Evolutionary conservation across 2,888 invertebrate species (phyloP).

Genomic region (Salpingus planirostris): DNA sequence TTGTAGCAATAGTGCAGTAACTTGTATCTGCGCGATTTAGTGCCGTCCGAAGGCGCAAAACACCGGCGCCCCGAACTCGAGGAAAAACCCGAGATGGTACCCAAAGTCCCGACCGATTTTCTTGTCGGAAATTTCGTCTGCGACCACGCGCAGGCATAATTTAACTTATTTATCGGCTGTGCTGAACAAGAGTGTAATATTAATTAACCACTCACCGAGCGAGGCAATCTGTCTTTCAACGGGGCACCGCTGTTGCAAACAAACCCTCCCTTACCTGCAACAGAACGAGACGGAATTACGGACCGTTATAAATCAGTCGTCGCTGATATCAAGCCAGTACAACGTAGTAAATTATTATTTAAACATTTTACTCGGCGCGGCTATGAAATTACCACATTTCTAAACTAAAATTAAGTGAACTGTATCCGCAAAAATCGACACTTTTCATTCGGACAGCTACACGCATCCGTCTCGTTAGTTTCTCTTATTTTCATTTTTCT

Average conservation of each 20-base stretch:
- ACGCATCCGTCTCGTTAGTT: slow-evolving; percentile 1
- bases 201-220: slow-evolving; percentile 36
- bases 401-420: too few species aligned
- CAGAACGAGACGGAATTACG: slow-evolving; percentile 23
- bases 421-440: too few species aligned
- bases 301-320: slow-evolving; percentile 20
- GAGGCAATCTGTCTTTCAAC: slow-evolving; percentile 32
- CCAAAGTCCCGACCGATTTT: too few species aligned
- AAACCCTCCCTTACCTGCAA: slow-evolving; percentile 31
- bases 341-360: slow-evolving; percentile 9
- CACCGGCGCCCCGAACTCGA: too few species aligned
- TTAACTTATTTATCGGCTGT: slow-evolving; percentile 35
- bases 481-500: slow-evolving; percentile 5
- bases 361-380: slow-evolving; percentile 4
- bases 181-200: slow-evolving; percentile 35
- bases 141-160: slow-evolving; percentile 26
- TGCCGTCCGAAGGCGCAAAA: too few species aligned
- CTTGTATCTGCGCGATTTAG: too few species aligned
- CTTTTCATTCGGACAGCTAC: too few species aligned
- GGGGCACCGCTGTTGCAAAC: slow-evolving; percentile 10
- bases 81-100: too few species aligned
- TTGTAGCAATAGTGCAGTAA: too few species aligned
- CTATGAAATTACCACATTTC: too few species aligned
- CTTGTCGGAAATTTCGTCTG: slow-evolving; percentile 21
- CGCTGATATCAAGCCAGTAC: slow-evolving; percentile 6